Base-by-base conservation (phyloP, 2,797 vertebrate species). In the Rhabdophis nuchalis region DNA sequence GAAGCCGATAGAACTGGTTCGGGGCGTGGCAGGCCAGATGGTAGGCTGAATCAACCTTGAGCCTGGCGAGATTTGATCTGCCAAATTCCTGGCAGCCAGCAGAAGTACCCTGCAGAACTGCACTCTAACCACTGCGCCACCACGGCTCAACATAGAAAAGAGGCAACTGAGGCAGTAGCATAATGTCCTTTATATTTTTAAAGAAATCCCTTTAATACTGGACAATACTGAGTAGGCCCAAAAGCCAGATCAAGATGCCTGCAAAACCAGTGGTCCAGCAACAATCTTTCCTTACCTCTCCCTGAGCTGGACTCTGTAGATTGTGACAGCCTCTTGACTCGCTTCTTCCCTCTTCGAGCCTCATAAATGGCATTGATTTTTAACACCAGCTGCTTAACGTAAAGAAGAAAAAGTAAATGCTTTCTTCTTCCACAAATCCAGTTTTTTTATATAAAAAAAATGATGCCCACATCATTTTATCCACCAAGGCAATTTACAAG, bases 341-440 rank as follows among this genome's bases (percentile, higher is more conserved):
- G 98, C 92, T 99, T 99, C 98, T 99, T 99, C 54, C 99, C 99
- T 96, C 99, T 98, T 61, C 99, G 98, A 0, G 98, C 98, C 97
- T 99, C 99, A 12, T 99, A 99, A 95, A 99, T 98, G 95, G 98
- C 98, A 54, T 99, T 99, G 98, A 99, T 99, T 97, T 98, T 98
- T 97, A 98, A 96, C 94, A 99, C 99, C 96, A 99, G 98, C 99
- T 99, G 98, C 94, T 96, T 85, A 93, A 85, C 96, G 94, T 93
- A 96, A 94, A 95, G 94, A 92, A 94, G 92, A 72, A 12, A 91
- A 89, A 29, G 90, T 97, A 93, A 96, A 89, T 93, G 61, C 77
- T 16, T 86, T 32, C 18, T n/a, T 13, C 23, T 54, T 92, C 58
- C 18, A 25, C n/a, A 36, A 53, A 36, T 29, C 20, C 93, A 86